Percentiles rank a stretch among this genome's conserved stretches.
Evolutionary conservation across 2,113 vertebrate genomes (phyloP).

Genomic region (Nothoprocta pentlandii): DNA sequence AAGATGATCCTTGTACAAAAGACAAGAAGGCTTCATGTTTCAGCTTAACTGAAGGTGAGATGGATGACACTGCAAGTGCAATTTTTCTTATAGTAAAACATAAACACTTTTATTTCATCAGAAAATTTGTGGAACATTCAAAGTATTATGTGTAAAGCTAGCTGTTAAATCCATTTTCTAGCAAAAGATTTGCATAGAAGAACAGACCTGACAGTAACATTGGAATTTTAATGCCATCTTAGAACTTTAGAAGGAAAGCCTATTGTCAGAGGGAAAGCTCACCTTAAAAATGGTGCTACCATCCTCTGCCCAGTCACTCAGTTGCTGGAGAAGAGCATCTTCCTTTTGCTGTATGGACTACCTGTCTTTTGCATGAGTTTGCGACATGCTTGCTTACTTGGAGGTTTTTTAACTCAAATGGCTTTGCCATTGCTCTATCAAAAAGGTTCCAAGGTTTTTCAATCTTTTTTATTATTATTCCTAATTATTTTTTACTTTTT

Average conservation of each 20-base stretch:
- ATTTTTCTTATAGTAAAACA: neutral
- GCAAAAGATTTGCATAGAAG: neutral
- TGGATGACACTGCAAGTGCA: neutral
- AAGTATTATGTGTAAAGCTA: neutral
- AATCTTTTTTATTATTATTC: neutral
- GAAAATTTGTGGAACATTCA: neutral
- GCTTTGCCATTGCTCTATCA: neutral
- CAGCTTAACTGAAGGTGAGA: neutral
- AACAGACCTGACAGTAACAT: neutral
- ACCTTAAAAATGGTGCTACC: neutral
- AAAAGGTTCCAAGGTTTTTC: neutral
- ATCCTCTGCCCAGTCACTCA: neutral
- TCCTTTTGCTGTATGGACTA: neutral
- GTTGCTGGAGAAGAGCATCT: neutral
- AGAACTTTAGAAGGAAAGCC: neutral
- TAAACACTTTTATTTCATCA: neutral
- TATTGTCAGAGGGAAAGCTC: neutral
- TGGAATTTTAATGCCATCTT: neutral
- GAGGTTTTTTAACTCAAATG: neutral
- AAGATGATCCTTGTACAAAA: neutral
- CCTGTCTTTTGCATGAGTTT: neutral
- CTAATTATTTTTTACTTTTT: neutral
- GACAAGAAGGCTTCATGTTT: neutral
- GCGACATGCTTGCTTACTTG: neutral
- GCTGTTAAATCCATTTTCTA: neutral